phyloP scores from a whole-genome alignment of 2,113 vertebrate genomes.

The Leucopsar rothschildi region DNA sequence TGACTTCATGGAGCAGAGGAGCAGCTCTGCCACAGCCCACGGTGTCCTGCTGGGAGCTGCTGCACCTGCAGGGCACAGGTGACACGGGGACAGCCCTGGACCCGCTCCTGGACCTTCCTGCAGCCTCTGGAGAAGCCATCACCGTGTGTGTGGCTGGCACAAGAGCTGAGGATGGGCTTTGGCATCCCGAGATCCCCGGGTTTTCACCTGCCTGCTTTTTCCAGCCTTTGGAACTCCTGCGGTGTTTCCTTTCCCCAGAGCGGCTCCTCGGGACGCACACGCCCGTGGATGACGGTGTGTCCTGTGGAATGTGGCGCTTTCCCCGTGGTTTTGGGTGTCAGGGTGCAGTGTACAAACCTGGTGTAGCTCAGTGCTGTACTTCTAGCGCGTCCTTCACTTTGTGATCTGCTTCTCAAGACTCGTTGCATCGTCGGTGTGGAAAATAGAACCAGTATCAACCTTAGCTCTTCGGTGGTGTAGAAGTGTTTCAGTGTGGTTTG shows the following conservation, averaged over 20 bases:
- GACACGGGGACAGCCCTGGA: background rate
- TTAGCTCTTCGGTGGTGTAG: background rate
- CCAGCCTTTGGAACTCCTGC: background rate
- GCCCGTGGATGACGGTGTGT: background rate
- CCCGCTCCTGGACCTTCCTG: background rate
- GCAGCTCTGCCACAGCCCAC: fast-evolving
- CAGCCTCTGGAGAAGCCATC: fast-evolving
- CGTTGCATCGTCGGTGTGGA: background rate
- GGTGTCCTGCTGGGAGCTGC: background rate
- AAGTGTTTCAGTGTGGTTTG: slow-evolving; percentile 4
- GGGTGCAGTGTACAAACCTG: background rate
- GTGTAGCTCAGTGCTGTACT: background rate
- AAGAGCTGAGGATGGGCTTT: fast-evolving
- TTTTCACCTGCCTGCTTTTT: background rate
- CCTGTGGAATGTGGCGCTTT: background rate
- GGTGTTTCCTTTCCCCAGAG: background rate
- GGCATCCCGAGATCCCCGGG: fast-evolving
- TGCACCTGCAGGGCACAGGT: background rate
- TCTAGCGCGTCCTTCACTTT: background rate
- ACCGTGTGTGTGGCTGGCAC: fast-evolving
- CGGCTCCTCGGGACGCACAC: background rate
- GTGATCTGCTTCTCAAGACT: background rate
- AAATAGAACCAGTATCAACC: background rate
- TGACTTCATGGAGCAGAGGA: fast-evolving
- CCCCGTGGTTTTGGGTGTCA: background rate